These are phyloP conservation scores for Dissostichus mawsoni DNA, from an alignment of 2,113 vertebrate genomes.

Conservation along the genomic window DNA sequence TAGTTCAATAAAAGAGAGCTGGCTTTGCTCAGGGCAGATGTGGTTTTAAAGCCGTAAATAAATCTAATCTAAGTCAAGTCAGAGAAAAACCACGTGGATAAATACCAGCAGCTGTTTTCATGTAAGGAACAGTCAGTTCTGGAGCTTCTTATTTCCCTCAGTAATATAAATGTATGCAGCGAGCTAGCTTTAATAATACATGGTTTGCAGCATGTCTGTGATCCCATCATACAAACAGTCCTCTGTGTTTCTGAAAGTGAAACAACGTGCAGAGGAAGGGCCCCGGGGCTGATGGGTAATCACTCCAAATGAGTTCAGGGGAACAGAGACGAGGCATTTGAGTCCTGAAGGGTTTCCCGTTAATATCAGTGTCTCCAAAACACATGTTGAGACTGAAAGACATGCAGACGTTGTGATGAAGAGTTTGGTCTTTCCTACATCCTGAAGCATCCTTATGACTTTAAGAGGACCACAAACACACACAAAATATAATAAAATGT, in stretches of 20 bases:
- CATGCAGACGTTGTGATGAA: constrained; percentile 19
- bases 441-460: too few relatives aligned
- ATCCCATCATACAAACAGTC: too few relatives aligned
- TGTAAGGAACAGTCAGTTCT: not conserved
- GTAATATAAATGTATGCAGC: too few relatives aligned
- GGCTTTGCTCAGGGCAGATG: constrained; percentile 14
- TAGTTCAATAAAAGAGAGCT: constrained; percentile 35
- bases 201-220: too few relatives aligned
- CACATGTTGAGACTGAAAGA: constrained; percentile 51
- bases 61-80: not conserved
- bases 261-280: constrained; percentile 42
- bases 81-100: constrained; percentile 26
- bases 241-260: constrained; percentile 25
- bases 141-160: too few relatives aligned
- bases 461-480: too few relatives aligned
- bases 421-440: not conserved
- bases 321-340: constrained; percentile 25
- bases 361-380: constrained; percentile 60
- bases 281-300: constrained; percentile 63
- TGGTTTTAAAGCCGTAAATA: constrained; percentile 9
- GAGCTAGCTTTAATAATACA: too few relatives aligned
- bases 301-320: constrained; percentile 71
- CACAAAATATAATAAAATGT: too few relatives aligned
- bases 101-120: not conserved
- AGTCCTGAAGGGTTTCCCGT: constrained; percentile 42